These are phyloP conservation scores for Ptychoptera albimana DNA, from an alignment of 2,888 invertebrate species.

Conservation along the genomic window DNA sequence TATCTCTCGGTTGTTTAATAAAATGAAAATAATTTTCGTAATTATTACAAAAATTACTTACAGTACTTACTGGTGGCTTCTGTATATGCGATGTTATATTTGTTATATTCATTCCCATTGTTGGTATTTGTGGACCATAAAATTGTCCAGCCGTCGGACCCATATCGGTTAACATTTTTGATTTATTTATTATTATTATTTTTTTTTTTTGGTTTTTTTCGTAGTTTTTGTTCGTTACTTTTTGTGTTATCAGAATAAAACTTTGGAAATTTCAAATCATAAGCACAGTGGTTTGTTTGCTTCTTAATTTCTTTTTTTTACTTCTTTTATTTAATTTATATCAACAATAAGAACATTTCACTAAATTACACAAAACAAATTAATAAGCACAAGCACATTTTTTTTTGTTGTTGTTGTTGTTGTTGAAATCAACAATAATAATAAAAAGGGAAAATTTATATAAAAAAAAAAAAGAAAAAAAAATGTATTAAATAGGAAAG, in stretches of 20 bases:
- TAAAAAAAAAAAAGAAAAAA: no score
- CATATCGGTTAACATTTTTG: slow-evolving; percentile 40
- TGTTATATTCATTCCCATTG: slow-evolving; percentile 41
- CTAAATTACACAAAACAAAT: no score
- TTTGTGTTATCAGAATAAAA: not conserved
- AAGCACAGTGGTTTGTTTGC: not conserved
- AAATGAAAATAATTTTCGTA: not conserved
- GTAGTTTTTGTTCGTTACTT: not conserved
- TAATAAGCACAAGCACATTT: no score
- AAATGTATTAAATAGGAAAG: no score
- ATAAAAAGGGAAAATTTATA: no score
- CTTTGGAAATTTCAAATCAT: not conserved
- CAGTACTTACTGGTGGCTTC: slow-evolving; percentile 32
- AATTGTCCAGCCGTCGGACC: slow-evolving; percentile 42
- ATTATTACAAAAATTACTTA: slow-evolving; percentile 17
- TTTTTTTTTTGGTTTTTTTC: no score
- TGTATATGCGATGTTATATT: slow-evolving; percentile 31
- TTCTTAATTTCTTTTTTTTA: not conserved
- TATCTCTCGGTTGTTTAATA: not conserved
- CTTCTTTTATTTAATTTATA: not conserved
- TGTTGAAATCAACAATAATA: no score
- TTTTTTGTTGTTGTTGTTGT: no score
- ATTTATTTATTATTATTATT: not conserved
- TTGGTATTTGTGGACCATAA: slow-evolving; percentile 41
- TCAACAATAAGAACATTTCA: no score